These are phyloP conservation scores for Leptarthrus brevirostris DNA, from an alignment of 2,888 invertebrate species.

Conservation along the genomic window DNA sequence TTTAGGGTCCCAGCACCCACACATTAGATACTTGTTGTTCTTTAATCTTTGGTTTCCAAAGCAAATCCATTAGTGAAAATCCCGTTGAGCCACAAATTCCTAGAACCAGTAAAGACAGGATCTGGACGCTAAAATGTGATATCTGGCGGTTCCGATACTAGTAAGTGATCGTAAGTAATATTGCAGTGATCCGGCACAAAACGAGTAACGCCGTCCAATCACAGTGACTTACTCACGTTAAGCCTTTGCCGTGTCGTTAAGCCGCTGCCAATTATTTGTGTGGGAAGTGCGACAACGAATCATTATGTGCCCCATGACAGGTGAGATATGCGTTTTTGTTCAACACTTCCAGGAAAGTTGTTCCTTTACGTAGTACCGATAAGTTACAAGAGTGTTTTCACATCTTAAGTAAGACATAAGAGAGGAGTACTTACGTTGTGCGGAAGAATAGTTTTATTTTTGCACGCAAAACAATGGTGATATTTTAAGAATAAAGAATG, in stretches of 20 bases:
- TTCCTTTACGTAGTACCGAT: neutral
- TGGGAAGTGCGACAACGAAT: conserved; percentile 1
- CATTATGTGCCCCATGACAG: neutral
- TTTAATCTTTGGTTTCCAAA: neutral
- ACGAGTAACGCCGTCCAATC: neutral
- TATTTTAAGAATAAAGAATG: no score
- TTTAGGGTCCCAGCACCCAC: no score
- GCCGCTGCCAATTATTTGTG: conserved; percentile 1
- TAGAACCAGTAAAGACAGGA: neutral
- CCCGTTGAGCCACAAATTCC: neutral
- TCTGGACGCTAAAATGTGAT: neutral
- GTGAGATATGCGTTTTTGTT: neutral
- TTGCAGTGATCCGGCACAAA: neutral
- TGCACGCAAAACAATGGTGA: no score
- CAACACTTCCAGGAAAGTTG: neutral
- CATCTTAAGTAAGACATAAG: no score
- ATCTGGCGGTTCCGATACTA: neutral
- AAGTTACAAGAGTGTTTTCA: neutral
- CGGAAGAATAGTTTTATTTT: no score
- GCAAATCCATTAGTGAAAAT: conserved; percentile 1
- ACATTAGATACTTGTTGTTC: neutral
- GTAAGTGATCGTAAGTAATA: conserved; percentile 8
- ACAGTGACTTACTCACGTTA: neutral
- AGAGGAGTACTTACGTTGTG: no score
- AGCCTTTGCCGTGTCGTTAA: neutral